Evolutionary conservation across 2,113 vertebrate species (phyloP).

Genomic region (Cygnus buccinator): DNA sequence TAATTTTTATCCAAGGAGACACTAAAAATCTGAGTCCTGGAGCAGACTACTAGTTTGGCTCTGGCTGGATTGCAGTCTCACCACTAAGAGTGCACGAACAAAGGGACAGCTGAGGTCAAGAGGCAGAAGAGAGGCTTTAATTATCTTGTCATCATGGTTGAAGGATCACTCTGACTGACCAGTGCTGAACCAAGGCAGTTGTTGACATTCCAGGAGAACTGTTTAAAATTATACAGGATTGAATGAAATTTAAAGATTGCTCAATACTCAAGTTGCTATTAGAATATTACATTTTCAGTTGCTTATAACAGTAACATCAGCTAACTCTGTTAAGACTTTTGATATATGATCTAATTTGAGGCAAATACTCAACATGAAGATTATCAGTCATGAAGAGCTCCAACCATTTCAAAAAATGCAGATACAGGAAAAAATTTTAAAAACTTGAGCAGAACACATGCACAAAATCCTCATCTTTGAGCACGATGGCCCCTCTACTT

Average conservation of each 20-base stretch:
- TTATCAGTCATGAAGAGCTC: background rate
- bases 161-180: background rate
- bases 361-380: background rate
- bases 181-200: background rate
- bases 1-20: background rate
- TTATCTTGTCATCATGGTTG: background rate
- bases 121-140: slow-evolving; percentile 10
- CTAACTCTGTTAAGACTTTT: background rate
- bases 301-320: background rate
- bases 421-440: background rate
- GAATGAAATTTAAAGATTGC: background rate
- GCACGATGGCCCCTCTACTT: background rate
- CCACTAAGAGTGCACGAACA: background rate
- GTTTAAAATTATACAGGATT: background rate
- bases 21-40: background rate
- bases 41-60: background rate
- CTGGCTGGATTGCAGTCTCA: background rate
- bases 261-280: background rate
- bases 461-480: background rate
- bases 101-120: background rate
- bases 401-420: background rate
- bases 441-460: background rate
- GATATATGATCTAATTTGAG: background rate
- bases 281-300: background rate
- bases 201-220: background rate